Base-by-base conservation (phyloP, 2,888 invertebrate species). In the Drosophila heteroneura region DNA sequence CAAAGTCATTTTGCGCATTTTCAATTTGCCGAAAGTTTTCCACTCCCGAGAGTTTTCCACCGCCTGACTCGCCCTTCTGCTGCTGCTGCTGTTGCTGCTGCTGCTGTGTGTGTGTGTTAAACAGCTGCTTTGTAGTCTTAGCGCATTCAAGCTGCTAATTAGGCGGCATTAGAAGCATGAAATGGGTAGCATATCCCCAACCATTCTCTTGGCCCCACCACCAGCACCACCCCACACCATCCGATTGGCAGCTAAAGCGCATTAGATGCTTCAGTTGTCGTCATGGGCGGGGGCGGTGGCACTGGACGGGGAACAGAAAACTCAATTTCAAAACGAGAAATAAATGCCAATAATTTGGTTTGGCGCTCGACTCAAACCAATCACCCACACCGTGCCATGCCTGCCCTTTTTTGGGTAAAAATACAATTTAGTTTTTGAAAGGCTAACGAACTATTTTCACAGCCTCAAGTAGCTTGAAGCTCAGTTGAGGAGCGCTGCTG, bases 331-430 rank as follows among this genome's bases (percentile, higher is more conserved):
- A 90, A 85, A 85, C 90, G 85, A 90, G 83, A 82, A 85, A 90
- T 85, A 87, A 87, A 90, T 90, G 86, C 88, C 86, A 87, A 87
- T 87, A 87, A 87, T 91, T 90, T 89, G 88, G 89, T 86, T 86
- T 82, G 62, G 22, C 58, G 57, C 39, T 57, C 73, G 44, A 26
- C 79, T 81, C 81, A 68, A 89, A 87, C 88, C 86, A 87, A 87
- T 90, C 91, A 89, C 84, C 90, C 84, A 77, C 89, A 82, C 74
- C 61, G 61, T 39, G 26, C 33, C n/a, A 30, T 49, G 77, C 39
- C 79, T 88, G 89, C 90, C 85, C 85, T 83, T 88, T 85, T 88
- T 88, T 83, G 81, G 90, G 90, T 73, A 72, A 79, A 82, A 82
- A 75, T 67, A 89, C 85, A 90, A 80, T 90, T 88, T 85, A 85